These are phyloP conservation scores for Abrostola tripartita DNA, from an alignment of 2,888 invertebrate species.

Conservation along the genomic window DNA sequence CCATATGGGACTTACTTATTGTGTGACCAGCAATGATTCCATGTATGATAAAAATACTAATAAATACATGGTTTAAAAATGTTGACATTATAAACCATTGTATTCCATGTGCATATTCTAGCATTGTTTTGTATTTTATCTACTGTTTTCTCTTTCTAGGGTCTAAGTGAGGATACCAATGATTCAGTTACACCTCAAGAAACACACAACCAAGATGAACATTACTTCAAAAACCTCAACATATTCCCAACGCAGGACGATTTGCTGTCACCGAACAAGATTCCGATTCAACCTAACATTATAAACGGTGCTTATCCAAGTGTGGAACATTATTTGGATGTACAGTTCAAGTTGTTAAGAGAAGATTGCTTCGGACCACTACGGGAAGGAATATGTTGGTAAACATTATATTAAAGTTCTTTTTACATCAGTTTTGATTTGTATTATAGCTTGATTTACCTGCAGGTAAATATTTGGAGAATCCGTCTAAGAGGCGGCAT, in stretches of 20 bases:
- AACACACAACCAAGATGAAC: conserved; percentile 48
- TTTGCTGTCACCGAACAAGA: conserved; percentile 82
- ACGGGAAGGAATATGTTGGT: conserved; percentile 89
- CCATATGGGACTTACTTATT: no score
- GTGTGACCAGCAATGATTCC: no score
- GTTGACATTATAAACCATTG: no score
- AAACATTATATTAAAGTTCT: conserved; percentile 49
- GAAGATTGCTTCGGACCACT: conserved; percentile 94
- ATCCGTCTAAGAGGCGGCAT: conserved; percentile 77
- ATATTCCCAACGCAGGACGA: conserved; percentile 86
- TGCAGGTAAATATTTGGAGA: conserved; percentile 84
- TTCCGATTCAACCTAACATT: conserved; percentile 85
- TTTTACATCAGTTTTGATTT: background rate
- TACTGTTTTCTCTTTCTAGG: conserved; percentile 21
- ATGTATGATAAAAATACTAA: no score
- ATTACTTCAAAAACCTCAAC: conserved; percentile 71
- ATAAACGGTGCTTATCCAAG: conserved; percentile 89
- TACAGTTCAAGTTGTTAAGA: conserved; percentile 93
- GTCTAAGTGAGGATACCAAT: conserved; percentile 18
- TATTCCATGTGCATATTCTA: background rate
- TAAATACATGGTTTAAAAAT: no score
- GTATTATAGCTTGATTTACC: background rate
- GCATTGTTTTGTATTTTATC: background rate
- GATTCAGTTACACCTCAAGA: conserved; percentile 1
- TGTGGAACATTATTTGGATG: conserved; percentile 92